Evolutionary conservation across 2,888 invertebrate species (phyloP).

Genomic region (Apotomis capreana): DNA sequence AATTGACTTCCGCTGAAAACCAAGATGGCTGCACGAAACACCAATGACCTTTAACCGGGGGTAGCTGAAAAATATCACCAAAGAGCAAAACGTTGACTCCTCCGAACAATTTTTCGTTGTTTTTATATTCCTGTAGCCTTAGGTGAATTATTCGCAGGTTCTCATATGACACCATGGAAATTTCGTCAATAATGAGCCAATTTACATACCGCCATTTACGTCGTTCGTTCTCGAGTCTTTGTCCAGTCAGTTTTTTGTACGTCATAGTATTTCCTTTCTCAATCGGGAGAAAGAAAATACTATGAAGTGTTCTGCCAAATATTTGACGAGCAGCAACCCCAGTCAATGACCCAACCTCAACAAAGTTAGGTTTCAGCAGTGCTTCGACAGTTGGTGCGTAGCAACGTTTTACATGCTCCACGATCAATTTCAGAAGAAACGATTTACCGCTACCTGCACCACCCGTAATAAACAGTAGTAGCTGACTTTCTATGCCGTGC

Average conservation of each 20-base stretch:
- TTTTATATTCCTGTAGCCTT: slow-evolving; percentile 19
- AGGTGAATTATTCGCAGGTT: slow-evolving; percentile 47
- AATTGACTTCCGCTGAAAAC: slow-evolving; percentile 47
- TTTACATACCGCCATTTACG: slow-evolving; percentile 50
- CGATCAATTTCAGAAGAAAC: slow-evolving; percentile 50
- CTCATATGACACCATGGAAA: slow-evolving; percentile 53
- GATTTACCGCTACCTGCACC: slow-evolving; percentile 50
- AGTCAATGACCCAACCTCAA: slow-evolving; percentile 44
- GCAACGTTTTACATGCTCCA: slow-evolving; percentile 49
- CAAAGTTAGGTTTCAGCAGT: slow-evolving; percentile 30
- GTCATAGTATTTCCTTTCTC: neutral
- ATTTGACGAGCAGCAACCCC: slow-evolving; percentile 24
- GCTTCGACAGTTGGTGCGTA: slow-evolving; percentile 37
- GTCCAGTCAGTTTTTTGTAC: slow-evolving; percentile 30
- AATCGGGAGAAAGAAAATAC: neutral
- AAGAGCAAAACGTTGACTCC: slow-evolving; percentile 10
- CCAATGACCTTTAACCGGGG: slow-evolving; percentile 52
- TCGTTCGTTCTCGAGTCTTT: slow-evolving; percentile 45
- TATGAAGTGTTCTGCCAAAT: slow-evolving; percentile 4
- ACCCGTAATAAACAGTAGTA: slow-evolving; percentile 52
- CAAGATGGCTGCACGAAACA: slow-evolving; percentile 45
- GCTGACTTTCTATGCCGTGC: slow-evolving; percentile 33
- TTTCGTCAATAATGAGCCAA: slow-evolving; percentile 51
- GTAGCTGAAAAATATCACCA: slow-evolving; percentile 39
- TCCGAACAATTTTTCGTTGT: slow-evolving; percentile 3